Conservation (phyloP, 2,113 vertebrate species). For the Rhea pennata region DNA sequence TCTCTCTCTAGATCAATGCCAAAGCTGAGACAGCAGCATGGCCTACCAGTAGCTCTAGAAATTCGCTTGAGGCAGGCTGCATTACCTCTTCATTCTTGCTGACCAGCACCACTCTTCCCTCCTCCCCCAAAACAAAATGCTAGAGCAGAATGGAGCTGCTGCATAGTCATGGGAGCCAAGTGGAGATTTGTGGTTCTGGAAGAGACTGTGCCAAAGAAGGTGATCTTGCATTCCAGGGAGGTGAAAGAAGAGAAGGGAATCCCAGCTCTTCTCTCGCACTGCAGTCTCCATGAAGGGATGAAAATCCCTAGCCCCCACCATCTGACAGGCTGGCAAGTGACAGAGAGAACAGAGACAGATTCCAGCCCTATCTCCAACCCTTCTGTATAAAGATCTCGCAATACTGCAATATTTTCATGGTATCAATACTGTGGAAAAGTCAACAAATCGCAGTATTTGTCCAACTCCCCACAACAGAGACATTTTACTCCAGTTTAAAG, state of each 20-base stretch:
- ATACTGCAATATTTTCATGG: fast-evolving
- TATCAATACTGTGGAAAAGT: background rate
- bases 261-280: too few relatives aligned
- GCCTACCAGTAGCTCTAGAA: background rate
- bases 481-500: background rate
- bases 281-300: too few relatives aligned
- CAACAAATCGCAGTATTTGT: background rate
- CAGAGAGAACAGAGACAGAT: background rate
- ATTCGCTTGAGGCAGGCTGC: background rate
- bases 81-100: background rate
- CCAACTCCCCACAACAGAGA: background rate
- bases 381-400: background rate
- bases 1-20: background rate
- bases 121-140: background rate
- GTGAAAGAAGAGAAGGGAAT: too few relatives aligned
- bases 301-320: too few relatives aligned
- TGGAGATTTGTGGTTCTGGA: background rate
- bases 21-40: background rate
- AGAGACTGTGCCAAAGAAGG: background rate
- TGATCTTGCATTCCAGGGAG: background rate
- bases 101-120: background rate
- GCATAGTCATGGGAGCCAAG: background rate
- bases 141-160: background rate
- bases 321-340: too few relatives aligned
- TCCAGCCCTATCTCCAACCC: background rate